Evolutionary conservation across 2,797 vertebrate species (phyloP), one percentile per base, ranked within the genome.

Genomic region (Coilia nasus): DNA sequence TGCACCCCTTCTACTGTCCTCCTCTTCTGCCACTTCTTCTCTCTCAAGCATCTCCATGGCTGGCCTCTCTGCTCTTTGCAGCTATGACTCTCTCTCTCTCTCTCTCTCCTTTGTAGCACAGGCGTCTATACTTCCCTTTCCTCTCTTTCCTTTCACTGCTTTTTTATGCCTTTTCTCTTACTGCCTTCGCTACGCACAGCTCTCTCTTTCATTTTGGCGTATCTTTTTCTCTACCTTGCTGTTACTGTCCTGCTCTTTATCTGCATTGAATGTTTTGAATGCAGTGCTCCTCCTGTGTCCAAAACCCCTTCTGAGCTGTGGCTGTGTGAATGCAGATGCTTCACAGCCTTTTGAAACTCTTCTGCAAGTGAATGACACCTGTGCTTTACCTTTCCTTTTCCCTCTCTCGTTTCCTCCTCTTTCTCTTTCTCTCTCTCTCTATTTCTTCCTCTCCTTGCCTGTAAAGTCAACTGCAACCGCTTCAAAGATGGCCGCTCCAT

Each of bases 401-500:
- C 60, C 71, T 47, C 81, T 86, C 88, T 84, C 90, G 90, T 87
- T 87, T 92, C 91, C 89, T 93, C 90, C 89, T 92, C 80, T 86
- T 81, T 83, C 90, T 86, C 83, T 83, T 82, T 81, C 86, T 83
- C 85, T 86, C 88, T 83, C 91, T 90, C 91, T 91, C 93, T 89
- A 90, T 92, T 91, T 89, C 89, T 93, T 93, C 92, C 91, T 91
- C 92, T 94, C 92, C 93, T 93, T 92, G 93, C 94, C 95, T 91
- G 87, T 93, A 87, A 96, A 96, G 96, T 96, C 92, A 97, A 95
- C 95, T 94, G 94, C 89, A 95, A 96, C 93, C 95, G 94, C 95
- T 97, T 96, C 95, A 96, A 94, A 96, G 96, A 96, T 92, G 96
- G 95, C 84, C 95, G 95, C 91, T 96, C 94, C 93, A 92, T 96